Evolutionary conservation across 2,113 vertebrate genomes (phyloP), one percentile per base, ranked within the genome.

Genomic region (Picathartes gymnocephalus): DNA sequence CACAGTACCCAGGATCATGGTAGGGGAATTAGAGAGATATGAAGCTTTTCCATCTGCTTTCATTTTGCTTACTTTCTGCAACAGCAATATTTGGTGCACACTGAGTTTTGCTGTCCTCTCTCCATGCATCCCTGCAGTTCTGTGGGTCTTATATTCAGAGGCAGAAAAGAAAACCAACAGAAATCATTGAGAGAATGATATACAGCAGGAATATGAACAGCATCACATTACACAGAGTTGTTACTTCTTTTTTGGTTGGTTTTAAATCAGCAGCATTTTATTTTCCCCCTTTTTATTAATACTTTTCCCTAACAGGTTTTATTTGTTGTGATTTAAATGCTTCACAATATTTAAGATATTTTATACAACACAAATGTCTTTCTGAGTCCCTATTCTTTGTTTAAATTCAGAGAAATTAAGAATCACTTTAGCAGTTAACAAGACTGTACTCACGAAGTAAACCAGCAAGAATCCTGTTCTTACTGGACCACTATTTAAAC

Each of bases 401-500:
- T 58, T 42, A 76, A 85, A 51, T 73, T 58, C 2, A 3, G 72
- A 69, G 45, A 60, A 72, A 42, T 37, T 28, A 78, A 51, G 30
- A 81, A 72, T 68, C 47, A 50, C 19, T 31, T 50, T 30, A 72
- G 45, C 22, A 86, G 33, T 51, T 19, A 4, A 86, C 37, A 92
- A 0, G 6, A 28, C 20, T 69, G 33, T 44, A 53, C 28, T 72
- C 60, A 60, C 10, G 0, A 64, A 31, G 53, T 33, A 93, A 94
- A 76, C 40, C 72, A 86, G 62, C 13, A 82, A 60, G 58, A 95
- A 80, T 45, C 24, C 27, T 57, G 42, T 57, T 88, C 91, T 93
- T 82, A 81, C 72, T 54, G 60, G 90, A 90, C 90, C 51, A 74
- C 90, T 69, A 60, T 90, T 95, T 48, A 91, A 92, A 84, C 35